Base-by-base conservation (phyloP, 1,140 invertebrate species). In the Phthorimaea operculella region DNA sequence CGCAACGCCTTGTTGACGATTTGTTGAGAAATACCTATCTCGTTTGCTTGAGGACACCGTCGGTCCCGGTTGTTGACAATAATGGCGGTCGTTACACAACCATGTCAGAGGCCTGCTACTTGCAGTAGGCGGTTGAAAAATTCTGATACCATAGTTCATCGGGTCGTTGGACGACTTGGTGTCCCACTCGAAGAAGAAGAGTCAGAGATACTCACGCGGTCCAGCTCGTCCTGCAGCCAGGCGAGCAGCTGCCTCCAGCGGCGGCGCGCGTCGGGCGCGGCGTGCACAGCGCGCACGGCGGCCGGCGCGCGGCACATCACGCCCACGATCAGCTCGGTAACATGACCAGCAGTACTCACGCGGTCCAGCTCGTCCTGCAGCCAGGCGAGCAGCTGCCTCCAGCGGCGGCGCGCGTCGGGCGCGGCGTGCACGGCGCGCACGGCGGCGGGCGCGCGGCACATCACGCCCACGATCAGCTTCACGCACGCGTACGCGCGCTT, bases 401-500 rank as follows among this genome's bases (percentile, higher is more conserved):
- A 99, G 71, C 96, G 95, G 42, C 92, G 88, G 62, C 93, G 92
- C 17, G 98, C 86, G 62, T 95, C 93, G 0, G 88, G 84, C 80
- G 92, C 93, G 12, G 88, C 89, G 69, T 93, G 89, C 45, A 98
- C 86, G 79, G 97, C 90, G 55, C 90, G 87, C 69, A 93, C 88
- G 1, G 93, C 93, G 33, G 88, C 75, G 28, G 89, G 90, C 78
- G 94, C 96, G 66, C 94, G 94, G 61, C 91, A 91, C 85, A 98
- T 97, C 21, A 98, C 87, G 55, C 92, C 90, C 17, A 98, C 96
- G 86, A 98, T 90, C 77, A 95, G 95, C 85, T 99, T 98, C 34
- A 98, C 97, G 80, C 97, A 98, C 75, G 98, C 96, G 86, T 99
- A 99, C 34, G 96, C 95, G 62, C 96, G 87, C 85, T 98, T 98